Evolutionary conservation across 2,888 invertebrate species (phyloP).

Genomic region (Lycia hirtaria): DNA sequence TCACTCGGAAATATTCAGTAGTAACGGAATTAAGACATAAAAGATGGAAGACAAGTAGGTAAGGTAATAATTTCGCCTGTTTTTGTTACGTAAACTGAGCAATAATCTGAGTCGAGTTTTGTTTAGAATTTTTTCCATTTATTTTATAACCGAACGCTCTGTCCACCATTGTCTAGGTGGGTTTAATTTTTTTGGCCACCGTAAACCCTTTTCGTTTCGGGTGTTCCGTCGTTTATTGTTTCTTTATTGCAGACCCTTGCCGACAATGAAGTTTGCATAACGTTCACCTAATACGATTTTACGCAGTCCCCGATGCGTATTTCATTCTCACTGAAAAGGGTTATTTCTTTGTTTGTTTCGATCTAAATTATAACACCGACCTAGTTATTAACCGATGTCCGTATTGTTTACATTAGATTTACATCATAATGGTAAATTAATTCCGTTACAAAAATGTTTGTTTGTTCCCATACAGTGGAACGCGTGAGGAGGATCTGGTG

Average conservation of each 20-base stretch:
- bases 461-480: slow-evolving; percentile 53
- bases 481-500: slow-evolving; percentile 42
- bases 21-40: slow-evolving; percentile 51
- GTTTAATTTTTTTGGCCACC: slow-evolving; percentile 62
- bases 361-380: slow-evolving; percentile 44
- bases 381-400: slow-evolving; percentile 45
- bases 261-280: slow-evolving; percentile 71
- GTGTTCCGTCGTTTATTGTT: slow-evolving; percentile 70
- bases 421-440: slow-evolving; percentile 45
- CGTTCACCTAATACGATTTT: slow-evolving; percentile 58
- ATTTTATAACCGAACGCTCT: slow-evolving; percentile 62
- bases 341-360: slow-evolving; percentile 33
- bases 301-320: slow-evolving; percentile 51
- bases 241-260: slow-evolving; percentile 68
- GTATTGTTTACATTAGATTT: slow-evolving; percentile 52
- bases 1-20: slow-evolving; percentile 39
- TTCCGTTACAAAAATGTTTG: slow-evolving; percentile 46
- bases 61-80: slow-evolving; percentile 56
- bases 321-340: slow-evolving; percentile 47
- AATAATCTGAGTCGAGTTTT: slow-evolving; percentile 57
- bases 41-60: slow-evolving; percentile 66
- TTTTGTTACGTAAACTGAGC: slow-evolving; percentile 58
- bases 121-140: slow-evolving; percentile 61
- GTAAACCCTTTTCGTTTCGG: slow-evolving; percentile 66
- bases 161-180: slow-evolving; percentile 67